Conservation (phyloP, 2,888 invertebrate genomes). For the Acronicta leporina region DNA sequence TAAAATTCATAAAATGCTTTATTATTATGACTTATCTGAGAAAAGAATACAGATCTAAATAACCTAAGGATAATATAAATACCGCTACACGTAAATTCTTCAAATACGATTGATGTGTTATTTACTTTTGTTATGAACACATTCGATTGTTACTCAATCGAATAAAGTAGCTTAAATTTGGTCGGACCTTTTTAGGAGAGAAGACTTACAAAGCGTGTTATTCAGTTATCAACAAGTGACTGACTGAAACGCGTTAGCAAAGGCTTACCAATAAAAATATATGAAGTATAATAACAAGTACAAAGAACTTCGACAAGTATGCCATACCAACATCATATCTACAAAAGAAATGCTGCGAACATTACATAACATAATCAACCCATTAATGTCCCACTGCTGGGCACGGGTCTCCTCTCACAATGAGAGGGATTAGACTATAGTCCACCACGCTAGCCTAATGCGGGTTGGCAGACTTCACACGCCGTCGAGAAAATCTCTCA, state of each 20-base stretch:
- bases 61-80: not conserved
- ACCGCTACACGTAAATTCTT: slow-evolving; percentile 6
- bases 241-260: not conserved
- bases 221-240: not conserved
- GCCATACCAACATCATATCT: too few species aligned
- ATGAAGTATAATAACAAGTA: not conserved
- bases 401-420: too few species aligned
- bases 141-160: slow-evolving; percentile 11
- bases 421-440: too few species aligned
- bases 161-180: slow-evolving; percentile 21
- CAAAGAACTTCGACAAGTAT: not conserved
- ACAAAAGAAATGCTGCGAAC: too few species aligned
- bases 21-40: too few species aligned
- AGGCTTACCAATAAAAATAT: not conserved
- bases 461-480: too few species aligned
- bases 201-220: not conserved
- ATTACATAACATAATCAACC: too few species aligned
- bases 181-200: slow-evolving; percentile 5
- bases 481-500: too few species aligned
- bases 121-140: slow-evolving; percentile 10
- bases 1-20: too few species aligned
- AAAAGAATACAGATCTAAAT: not conserved
- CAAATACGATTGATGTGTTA: slow-evolving; percentile 9
- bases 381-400: too few species aligned
- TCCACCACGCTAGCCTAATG: too few species aligned